These are phyloP conservation scores for Drosophila paramelanica DNA, from an alignment of 2,888 invertebrate species.

Conservation along the genomic window DNA sequence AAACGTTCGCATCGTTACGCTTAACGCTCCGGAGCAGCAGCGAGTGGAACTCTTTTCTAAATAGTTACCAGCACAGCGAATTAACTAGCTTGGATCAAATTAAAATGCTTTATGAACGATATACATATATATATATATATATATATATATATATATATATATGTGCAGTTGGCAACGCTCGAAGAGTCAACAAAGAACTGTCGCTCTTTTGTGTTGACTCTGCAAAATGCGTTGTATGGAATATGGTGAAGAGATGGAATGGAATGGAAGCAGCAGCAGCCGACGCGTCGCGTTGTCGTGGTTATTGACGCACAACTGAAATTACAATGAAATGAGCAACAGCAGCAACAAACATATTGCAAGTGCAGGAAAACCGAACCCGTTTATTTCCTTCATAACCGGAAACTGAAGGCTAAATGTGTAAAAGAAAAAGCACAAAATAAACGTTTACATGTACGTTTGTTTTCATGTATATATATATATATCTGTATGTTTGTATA, in stretches of 20 bases:
- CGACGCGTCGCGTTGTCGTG: constrained; percentile 26
- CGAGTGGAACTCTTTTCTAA: constrained; percentile 39
- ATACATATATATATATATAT: constrained; percentile 1
- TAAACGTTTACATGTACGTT: constrained; percentile 35
- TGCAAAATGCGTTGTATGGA: constrained; percentile 19
- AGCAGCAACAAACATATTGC: constrained; percentile 33
- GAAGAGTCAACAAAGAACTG: constrained; percentile 53
- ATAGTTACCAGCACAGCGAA: constrained; percentile 41
- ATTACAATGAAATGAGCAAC: constrained; percentile 65
- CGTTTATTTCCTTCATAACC: constrained; percentile 78
- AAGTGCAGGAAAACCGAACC: constrained; percentile 72
- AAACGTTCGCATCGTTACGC: constrained; percentile 73
- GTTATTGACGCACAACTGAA: constrained; percentile 73
- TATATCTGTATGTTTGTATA: constrained; percentile 10
- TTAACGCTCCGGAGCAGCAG: constrained; percentile 55
- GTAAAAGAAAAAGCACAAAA: constrained; percentile 62
- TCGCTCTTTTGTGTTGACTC: constrained; percentile 42
- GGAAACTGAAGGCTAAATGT: constrained; percentile 80
- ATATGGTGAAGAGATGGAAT: constrained; percentile 4
- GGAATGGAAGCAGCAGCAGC: constrained; percentile 21
- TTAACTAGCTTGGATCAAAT: constrained; percentile 50
- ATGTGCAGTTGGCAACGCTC: constrained; percentile 49
- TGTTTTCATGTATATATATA: not conserved
- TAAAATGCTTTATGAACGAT: constrained; percentile 38
- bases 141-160: constrained; percentile 11